Evolutionary conservation across 92 coral and sea anemone species (phyloP).

Genomic region (Pocillopora meandrina): DNA sequence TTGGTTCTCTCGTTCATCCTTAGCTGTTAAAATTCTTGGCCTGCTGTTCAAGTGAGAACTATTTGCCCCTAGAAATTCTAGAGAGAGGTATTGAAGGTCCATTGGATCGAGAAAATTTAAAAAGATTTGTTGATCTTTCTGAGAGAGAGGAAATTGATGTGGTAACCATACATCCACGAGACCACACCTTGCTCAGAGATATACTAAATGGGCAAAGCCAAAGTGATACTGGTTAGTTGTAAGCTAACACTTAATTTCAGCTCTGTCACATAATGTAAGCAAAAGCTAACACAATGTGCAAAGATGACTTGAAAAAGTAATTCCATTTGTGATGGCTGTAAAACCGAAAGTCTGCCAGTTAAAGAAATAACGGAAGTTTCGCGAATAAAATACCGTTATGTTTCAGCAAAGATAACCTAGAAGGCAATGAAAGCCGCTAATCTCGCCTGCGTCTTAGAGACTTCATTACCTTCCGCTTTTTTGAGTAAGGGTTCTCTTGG

Average conservation of each 20-base stretch:
- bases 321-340: no score
- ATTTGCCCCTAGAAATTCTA: constrained; percentile 5
- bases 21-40: constrained; percentile 20
- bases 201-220: neutral
- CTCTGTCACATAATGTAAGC: neutral
- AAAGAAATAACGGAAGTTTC: no score
- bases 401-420: no score
- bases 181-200: constrained; percentile 8
- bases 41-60: constrained; percentile 16
- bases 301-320: no score
- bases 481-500: no score
- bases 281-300: no score
- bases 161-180: neutral
- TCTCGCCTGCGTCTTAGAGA: no score
- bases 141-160: constrained; percentile 10
- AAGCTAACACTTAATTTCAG: neutral
- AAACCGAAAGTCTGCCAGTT: no score
- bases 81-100: constrained; percentile 11
- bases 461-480: no score
- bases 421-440: no score
- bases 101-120: neutral
- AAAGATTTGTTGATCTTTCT: neutral
- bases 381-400: no score
- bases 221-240: neutral
- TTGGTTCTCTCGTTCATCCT: neutral